Conservation (phyloP, 2,113 vertebrate species). For the Columba janthina region DNA sequence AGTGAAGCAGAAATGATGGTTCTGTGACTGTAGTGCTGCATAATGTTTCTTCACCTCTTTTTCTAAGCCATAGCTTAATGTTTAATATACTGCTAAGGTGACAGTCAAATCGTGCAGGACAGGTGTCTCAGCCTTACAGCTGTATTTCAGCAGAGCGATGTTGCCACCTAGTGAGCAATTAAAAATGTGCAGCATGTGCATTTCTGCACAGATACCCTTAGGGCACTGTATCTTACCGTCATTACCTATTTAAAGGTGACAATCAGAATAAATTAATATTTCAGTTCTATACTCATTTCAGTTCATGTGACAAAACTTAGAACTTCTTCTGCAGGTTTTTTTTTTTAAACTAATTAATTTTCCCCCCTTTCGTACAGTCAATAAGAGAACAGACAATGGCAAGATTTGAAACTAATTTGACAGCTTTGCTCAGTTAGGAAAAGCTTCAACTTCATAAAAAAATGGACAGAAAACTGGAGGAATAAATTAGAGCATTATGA, state of each 20-base stretch:
- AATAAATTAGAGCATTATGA: background rate
- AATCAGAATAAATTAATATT: background rate
- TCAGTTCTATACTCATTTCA: background rate
- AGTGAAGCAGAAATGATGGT: background rate
- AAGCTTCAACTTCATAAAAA: background rate
- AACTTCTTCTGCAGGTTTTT: background rate
- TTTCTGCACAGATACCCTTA: fast-evolving
- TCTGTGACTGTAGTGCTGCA: background rate
- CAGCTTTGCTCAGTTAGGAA: background rate
- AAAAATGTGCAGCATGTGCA: background rate
- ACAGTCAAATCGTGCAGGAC: background rate
- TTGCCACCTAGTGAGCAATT: slow-evolving; percentile 68
- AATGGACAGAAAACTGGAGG: background rate
- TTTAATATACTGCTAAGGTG: background rate
- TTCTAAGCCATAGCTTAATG: background rate
- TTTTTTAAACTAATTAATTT: background rate
- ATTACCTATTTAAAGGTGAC: background rate
- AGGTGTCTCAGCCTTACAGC: background rate
- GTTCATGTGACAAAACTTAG: background rate
- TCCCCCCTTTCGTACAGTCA: background rate
- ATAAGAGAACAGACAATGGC: background rate
- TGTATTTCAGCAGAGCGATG: background rate
- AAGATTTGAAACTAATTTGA: background rate
- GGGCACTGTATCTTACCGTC: background rate
- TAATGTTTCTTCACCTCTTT: background rate